Percentiles rank a stretch among this genome's conserved stretches.
Evolutionary conservation across 2,797 vertebrate species (phyloP).

Genomic region (Semaprochilodus insignis): DNA sequence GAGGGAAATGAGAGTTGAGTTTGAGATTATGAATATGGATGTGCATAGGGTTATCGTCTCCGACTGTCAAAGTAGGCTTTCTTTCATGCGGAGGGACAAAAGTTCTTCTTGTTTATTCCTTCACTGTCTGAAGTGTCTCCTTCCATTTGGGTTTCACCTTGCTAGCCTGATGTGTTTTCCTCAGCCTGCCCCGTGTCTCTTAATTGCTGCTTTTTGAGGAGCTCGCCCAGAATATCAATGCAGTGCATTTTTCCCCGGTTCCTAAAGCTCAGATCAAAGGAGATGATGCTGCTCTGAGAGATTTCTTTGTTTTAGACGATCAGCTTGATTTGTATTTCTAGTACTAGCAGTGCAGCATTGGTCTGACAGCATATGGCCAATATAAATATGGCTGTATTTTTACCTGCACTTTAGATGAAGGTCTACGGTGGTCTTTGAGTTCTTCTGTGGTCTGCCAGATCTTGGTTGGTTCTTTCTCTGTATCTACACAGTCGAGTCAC

Average conservation of each 20-base stretch:
- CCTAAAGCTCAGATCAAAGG: not conserved
- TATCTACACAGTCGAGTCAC: no score
- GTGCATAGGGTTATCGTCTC: conserved; percentile 32
- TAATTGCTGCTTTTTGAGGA: conserved; percentile 29
- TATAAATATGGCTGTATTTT: no score
- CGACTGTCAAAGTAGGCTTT: not conserved
- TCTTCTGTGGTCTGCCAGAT: no score
- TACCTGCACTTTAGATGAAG: no score
- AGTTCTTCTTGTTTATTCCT: conserved; percentile 16
- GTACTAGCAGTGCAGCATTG: no score
- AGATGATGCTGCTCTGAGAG: no score
- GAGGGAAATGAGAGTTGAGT: not conserved
- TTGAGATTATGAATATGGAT: conserved; percentile 25
- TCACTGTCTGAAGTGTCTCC: not conserved
- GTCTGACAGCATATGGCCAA: no score
- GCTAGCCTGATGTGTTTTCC: conserved; percentile 6
- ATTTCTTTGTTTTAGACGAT: no score
- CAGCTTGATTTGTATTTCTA: no score
- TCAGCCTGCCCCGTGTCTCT: not conserved
- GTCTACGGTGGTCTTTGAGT: no score
- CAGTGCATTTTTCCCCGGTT: not conserved
- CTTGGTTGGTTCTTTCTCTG: no score
- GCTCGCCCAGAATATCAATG: not conserved
- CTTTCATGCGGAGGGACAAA: not conserved
- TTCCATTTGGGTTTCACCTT: conserved; percentile 18